phyloP scores from a whole-genome alignment of 2,113 vertebrate genomes.

The Dendropsophus ebraccatus region DNA sequence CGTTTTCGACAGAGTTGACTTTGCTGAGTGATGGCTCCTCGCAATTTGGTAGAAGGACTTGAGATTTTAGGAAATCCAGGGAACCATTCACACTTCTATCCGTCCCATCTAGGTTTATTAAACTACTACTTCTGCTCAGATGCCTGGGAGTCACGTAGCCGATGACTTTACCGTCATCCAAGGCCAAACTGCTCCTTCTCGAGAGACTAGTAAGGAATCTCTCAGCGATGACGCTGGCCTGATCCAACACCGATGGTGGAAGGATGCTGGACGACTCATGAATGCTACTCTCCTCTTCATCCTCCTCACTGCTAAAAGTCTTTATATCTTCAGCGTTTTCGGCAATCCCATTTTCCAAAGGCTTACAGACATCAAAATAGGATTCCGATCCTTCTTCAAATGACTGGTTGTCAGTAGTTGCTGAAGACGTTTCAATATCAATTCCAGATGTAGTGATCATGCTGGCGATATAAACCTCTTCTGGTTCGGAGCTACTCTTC shows the following conservation, averaged over 20 bases:
- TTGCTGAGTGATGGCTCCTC: constrained; percentile 34
- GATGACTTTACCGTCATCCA: constrained; percentile 75
- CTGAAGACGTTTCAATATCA: constrained; percentile 41
- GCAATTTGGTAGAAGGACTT: not conserved
- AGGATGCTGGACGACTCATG: constrained; percentile 73
- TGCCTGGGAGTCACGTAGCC: constrained; percentile 69
- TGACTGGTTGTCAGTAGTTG: constrained; percentile 50
- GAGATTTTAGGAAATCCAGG: constrained; percentile 47
- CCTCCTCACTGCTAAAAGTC: constrained; percentile 79
- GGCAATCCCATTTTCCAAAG: constrained; percentile 62
- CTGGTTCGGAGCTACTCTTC: constrained; percentile 15
- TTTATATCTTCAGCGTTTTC: constrained; percentile 74
- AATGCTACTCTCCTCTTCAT: constrained; percentile 71
- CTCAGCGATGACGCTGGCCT: constrained; percentile 83
- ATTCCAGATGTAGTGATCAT: constrained; percentile 56
- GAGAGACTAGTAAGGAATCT: constrained; percentile 77
- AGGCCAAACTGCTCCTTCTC: constrained; percentile 79
- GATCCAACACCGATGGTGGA: constrained; percentile 83
- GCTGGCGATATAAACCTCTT: constrained; percentile 56
- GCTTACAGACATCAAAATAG: not conserved
- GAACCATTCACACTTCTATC: constrained; percentile 65
- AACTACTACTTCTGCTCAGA: constrained; percentile 74
- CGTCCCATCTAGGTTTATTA: constrained; percentile 76
- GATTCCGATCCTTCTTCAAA: constrained; percentile 63
- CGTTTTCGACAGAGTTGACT: constrained; percentile 49